Conservation (phyloP, 2,113 vertebrate species). For the Lanius ludovicianus region DNA sequence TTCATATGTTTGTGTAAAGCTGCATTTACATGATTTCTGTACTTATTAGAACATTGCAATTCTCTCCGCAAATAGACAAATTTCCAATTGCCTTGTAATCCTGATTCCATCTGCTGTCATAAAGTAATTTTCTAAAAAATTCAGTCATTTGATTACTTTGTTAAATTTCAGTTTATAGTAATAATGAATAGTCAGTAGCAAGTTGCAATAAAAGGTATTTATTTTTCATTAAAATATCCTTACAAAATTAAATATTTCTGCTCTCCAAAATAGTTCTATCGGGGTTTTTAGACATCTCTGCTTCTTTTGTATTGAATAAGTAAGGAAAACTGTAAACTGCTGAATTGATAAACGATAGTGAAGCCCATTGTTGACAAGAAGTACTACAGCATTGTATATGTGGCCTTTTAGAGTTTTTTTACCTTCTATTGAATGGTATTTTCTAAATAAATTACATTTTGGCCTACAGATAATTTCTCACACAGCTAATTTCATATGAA, state of each 20-base stretch:
- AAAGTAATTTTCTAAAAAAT: neutral
- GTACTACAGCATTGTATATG: neutral
- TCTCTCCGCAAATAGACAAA: neutral
- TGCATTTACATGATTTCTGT: neutral
- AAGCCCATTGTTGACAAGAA: neutral
- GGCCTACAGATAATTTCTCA: neutral
- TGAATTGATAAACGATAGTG: neutral
- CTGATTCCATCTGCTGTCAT: neutral
- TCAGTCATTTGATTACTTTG: neutral
- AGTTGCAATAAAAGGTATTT: neutral
- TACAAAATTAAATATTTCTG: neutral
- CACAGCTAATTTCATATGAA: neutral
- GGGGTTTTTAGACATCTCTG: neutral
- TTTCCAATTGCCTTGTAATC: neutral
- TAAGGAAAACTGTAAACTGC: neutral
- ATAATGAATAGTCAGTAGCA: neutral
- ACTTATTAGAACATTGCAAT: neutral
- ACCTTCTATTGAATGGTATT: neutral
- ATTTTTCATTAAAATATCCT: neutral
- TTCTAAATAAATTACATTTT: neutral
- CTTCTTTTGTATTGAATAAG: neutral
- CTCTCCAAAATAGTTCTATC: neutral
- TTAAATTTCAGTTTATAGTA: neutral
- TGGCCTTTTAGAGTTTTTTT: neutral
- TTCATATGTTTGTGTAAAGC: neutral